Evolutionary conservation across 2,888 invertebrate species (phyloP).

Genomic region (Xestia xanthographa): DNA sequence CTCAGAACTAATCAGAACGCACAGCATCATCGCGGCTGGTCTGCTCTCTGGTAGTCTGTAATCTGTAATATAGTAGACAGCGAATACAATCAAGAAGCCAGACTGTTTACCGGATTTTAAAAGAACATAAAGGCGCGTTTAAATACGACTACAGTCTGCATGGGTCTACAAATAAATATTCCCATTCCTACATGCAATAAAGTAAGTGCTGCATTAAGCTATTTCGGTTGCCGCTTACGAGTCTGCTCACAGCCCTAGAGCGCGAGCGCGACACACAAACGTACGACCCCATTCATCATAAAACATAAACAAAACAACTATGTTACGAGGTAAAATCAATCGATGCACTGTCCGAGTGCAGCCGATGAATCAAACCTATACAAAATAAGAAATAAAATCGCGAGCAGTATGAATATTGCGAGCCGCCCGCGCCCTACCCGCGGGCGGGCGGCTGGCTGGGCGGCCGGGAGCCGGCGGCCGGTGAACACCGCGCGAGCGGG

Average conservation of each 20-base stretch:
- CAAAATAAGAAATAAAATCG: conserved; percentile 64
- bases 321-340: conserved; percentile 65
- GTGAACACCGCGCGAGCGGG: conserved; percentile 48
- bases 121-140: background rate
- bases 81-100: background rate
- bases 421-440: conserved; percentile 47
- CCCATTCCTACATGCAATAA: background rate
- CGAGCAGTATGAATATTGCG: conserved; percentile 65
- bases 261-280: conserved; percentile 33
- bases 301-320: conserved; percentile 58
- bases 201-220: background rate
- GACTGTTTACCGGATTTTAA: background rate
- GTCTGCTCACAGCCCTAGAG: conserved; percentile 11
- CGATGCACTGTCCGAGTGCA: conserved; percentile 61
- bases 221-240: conserved; percentile 7
- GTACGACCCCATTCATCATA: conserved; percentile 53
- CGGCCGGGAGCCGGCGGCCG: conserved; percentile 30
- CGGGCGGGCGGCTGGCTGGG: conserved; percentile 41
- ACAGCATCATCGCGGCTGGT: background rate
- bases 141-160: background rate
- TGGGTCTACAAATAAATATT: background rate
- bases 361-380: conserved; percentile 68
- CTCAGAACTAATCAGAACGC: background rate
- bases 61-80: background rate
- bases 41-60: background rate